These are phyloP conservation scores for Anolis apletophallus DNA, from an alignment of 2,797 vertebrate genomes.

Conservation along the genomic window DNA sequence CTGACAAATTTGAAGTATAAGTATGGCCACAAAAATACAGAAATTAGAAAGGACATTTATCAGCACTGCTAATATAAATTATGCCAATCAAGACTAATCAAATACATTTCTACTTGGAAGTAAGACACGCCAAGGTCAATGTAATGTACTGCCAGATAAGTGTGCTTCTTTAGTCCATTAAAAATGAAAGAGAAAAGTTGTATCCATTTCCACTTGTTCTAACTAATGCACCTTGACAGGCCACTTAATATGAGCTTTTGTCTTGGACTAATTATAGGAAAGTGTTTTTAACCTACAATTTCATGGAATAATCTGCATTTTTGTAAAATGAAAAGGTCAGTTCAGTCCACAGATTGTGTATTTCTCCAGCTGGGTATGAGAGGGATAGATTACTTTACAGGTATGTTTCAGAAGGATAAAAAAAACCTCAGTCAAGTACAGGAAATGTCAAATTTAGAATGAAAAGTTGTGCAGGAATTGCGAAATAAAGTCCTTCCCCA, in stretches of 20 bases:
- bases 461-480: slow-evolving; percentile 62
- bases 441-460: slow-evolving; percentile 52
- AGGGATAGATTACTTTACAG: slow-evolving; percentile 43
- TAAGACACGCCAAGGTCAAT: background rate
- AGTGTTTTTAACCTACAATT: background rate
- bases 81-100: background rate
- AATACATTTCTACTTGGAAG: background rate
- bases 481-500: slow-evolving; percentile 54
- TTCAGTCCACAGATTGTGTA: slow-evolving; percentile 32
- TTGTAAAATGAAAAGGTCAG: slow-evolving; percentile 16
- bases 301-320: slow-evolving; percentile 1
- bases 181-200: background rate
- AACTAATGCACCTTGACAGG: background rate
- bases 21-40: background rate
- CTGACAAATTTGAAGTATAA: background rate
- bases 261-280: background rate
- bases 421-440: slow-evolving; percentile 37
- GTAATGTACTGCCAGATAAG: background rate
- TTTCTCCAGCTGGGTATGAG: slow-evolving; percentile 27
- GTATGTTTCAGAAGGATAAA: slow-evolving; percentile 37
- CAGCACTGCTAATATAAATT: background rate
- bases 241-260: background rate
- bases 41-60: background rate
- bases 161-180: background rate
- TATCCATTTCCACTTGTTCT: background rate